phyloP scores from a whole-genome alignment of 2,888 invertebrate genomes.

The Napeogenes inachia region DNA sequence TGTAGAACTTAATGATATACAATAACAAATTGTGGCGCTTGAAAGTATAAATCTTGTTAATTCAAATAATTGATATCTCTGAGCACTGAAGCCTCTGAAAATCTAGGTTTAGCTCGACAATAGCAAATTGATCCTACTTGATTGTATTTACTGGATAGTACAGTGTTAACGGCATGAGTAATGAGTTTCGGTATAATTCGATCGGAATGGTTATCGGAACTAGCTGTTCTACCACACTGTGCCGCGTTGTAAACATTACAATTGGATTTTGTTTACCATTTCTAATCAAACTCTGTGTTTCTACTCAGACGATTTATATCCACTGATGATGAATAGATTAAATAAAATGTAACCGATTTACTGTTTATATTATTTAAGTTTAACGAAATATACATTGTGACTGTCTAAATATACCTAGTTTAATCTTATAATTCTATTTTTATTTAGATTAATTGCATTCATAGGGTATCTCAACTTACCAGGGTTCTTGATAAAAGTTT shows the following conservation, averaged over 20 bases:
- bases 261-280: constrained; percentile 19
- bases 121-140: constrained; percentile 30
- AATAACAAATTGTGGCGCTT: no score
- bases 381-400: no score
- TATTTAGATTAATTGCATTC: no score
- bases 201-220: constrained; percentile 25
- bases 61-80: neutral
- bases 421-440: no score
- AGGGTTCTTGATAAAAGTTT: no score
- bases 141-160: constrained; percentile 30
- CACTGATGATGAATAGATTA: constrained; percentile 6
- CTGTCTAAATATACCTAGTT: no score
- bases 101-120: constrained; percentile 23
- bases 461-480: no score
- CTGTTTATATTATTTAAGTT: no score
- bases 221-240: constrained; percentile 25
- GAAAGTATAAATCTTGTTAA: no score
- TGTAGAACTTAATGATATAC: no score
- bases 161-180: constrained; percentile 32
- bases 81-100: neutral
- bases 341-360: neutral
- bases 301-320: constrained; percentile 10
- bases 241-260: constrained; percentile 26
- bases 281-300: constrained; percentile 25
- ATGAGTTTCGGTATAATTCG: constrained; percentile 30